Percentiles rank a stretch among this genome's conserved stretches.
Conservation (phyloP, 2,113 vertebrate genomes). For the Trogon melanurus region DNA sequence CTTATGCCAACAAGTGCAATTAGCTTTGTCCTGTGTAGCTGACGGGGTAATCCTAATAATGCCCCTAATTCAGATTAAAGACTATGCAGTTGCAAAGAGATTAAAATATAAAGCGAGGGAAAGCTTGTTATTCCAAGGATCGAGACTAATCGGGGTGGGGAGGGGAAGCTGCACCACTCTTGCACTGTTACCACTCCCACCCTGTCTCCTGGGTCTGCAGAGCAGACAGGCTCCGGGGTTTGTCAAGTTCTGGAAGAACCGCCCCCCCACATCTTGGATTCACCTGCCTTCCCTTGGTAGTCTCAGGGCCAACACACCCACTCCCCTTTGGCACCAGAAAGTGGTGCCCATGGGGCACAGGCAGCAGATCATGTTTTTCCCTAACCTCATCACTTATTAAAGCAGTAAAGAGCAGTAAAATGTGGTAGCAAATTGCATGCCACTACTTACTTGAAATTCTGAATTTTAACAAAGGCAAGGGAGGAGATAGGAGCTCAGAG, state of each 20-base stretch:
- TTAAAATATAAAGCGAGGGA: not conserved
- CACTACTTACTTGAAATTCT: not conserved
- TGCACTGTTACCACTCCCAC: not conserved
- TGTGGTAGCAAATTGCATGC: too few species aligned
- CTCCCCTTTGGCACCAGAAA: fast-evolving
- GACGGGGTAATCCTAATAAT: not conserved
- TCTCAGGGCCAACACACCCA: too few species aligned
- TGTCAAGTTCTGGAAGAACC: not conserved
- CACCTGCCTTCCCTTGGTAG: too few species aligned
- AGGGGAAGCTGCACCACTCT: too few species aligned
- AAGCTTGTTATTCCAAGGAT: not conserved
- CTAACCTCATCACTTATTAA: fast-evolving
- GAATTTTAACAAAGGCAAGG: not conserved
- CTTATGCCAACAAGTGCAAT: not conserved
- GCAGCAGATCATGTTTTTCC: fast-evolving
- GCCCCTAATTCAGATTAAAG: not conserved
- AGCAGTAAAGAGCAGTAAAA: not conserved
- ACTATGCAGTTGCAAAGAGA: not conserved
- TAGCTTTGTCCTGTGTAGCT: not conserved
- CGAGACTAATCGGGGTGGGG: not conserved
- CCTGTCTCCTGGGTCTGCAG: fast-evolving
- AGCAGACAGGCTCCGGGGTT: fast-evolving
- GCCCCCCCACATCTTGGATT: too few species aligned
- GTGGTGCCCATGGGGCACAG: fast-evolving
- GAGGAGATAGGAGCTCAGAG: not conserved